phyloP scores from a whole-genome alignment of 2,797 vertebrate genomes.

The Cirrhinus mrigala region DNA sequence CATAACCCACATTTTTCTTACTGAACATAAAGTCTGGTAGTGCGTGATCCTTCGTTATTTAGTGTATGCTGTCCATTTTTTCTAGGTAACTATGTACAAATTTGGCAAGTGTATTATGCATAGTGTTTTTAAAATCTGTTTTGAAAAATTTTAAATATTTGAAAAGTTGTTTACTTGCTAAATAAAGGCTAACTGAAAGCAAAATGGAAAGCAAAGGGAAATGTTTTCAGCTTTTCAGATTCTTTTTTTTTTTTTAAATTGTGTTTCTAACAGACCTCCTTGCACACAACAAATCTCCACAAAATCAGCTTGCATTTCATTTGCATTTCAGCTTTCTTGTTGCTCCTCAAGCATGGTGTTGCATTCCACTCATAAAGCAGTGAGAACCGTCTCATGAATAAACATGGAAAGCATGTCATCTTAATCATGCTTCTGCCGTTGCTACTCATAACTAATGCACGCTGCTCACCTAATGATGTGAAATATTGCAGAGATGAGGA shows the following conservation, averaged over 20 bases:
- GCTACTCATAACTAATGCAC: not conserved
- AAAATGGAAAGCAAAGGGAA: not conserved
- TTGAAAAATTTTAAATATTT: not conserved
- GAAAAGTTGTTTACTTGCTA: not conserved
- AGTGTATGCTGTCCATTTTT: no score
- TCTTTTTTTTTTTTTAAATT: not conserved
- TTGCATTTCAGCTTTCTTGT: not conserved
- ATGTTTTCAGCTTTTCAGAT: not conserved
- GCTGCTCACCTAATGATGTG: conserved; percentile 91
- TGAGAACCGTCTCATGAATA: conserved; percentile 10
- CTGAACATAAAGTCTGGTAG: no score
- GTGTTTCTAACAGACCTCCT: not conserved
- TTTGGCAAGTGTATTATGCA: no score
- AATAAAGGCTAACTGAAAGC: not conserved
- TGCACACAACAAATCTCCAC: not conserved
- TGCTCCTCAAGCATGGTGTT: conserved; percentile 8
- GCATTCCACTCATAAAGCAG: conserved; percentile 10
- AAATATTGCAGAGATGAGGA: conserved; percentile 95
- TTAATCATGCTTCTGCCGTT: not conserved
- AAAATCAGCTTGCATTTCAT: not conserved
- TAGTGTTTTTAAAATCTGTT: no score
- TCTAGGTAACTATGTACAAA: no score
- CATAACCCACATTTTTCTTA: no score
- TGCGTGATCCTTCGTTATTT: no score
- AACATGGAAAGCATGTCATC: not conserved